Conservation (phyloP, 2,888 invertebrate species). For the Diadromus collaris region DNA sequence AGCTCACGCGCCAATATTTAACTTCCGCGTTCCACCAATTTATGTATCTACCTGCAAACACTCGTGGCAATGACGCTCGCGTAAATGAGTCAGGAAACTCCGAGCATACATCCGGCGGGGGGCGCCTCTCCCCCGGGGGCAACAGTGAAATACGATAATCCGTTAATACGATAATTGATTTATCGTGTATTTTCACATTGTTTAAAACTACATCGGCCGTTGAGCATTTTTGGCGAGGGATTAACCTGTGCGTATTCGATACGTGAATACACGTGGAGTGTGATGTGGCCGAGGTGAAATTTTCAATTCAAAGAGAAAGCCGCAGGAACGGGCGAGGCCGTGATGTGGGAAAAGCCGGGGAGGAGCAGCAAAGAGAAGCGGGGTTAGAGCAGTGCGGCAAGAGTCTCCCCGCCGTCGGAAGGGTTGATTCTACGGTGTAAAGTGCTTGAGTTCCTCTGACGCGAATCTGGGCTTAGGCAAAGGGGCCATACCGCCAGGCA, state of each 20-base stretch:
- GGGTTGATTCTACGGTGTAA: constrained; percentile 17
- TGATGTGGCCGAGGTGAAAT: constrained; percentile 10
- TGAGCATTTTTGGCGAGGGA: constrained; percentile 15
- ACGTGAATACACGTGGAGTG: neutral
- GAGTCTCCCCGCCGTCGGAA: constrained; percentile 7
- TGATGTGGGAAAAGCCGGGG: neutral
- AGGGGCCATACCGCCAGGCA: constrained; percentile 46
- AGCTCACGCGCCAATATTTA: constrained; percentile 68
- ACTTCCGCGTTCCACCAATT: constrained; percentile 63
- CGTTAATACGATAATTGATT: constrained; percentile 78
- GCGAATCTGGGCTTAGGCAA: constrained; percentile 50
- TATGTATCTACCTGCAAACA: constrained; percentile 68
- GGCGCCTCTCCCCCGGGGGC: neutral
- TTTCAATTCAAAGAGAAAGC: constrained; percentile 19
- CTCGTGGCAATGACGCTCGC: constrained; percentile 67
- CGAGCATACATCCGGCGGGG: constrained; percentile 14
- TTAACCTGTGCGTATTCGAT: constrained; percentile 44
- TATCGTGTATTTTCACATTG: constrained; percentile 72
- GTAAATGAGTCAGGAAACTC: constrained; percentile 65
- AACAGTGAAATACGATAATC: constrained; percentile 69
- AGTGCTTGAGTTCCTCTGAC: constrained; percentile 34
- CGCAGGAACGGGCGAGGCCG: neutral
- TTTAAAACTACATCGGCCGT: constrained; percentile 55
- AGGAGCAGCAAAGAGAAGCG: neutral
- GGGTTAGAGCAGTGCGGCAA: constrained; percentile 17